phyloP scores from a whole-genome alignment of 2,888 invertebrate genomes.

The Dasypogon diadema region DNA sequence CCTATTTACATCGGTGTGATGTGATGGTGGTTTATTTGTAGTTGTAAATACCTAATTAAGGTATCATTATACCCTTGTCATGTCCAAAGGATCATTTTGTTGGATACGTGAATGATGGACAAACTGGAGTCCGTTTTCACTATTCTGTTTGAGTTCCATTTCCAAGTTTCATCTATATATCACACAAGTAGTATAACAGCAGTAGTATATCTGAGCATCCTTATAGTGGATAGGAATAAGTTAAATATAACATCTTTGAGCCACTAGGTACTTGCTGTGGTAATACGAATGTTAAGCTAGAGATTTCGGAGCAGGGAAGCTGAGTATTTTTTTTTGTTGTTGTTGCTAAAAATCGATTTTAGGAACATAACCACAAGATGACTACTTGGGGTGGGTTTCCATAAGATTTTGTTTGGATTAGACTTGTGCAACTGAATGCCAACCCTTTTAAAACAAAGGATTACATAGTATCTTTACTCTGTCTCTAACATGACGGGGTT shows the following conservation, averaged over 20 bases:
- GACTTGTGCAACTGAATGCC: not conserved
- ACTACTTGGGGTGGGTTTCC: not conserved
- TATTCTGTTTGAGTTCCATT: not conserved
- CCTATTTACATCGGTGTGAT: conserved; percentile 7
- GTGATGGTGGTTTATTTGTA: conserved; percentile 6
- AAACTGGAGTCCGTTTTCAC: conserved; percentile 20
- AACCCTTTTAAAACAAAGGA: conserved; percentile 39
- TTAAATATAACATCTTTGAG: not conserved
- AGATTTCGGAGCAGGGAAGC: not conserved
- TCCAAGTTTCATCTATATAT: not conserved
- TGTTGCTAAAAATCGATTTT: not conserved
- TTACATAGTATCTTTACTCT: not conserved
- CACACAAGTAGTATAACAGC: not conserved
- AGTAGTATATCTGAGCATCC: not conserved
- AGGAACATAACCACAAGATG: conserved; percentile 9
- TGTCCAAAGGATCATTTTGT: conserved; percentile 49
- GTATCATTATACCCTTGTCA: conserved; percentile 50
- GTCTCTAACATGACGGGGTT: not conserved
- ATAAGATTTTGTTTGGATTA: conserved; percentile 7
- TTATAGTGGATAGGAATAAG: too few species aligned
- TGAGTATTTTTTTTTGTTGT: not conserved
- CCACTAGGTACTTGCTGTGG: not conserved
- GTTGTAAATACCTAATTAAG: conserved; percentile 44
- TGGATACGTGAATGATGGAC: conserved; percentile 42
- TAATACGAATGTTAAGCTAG: not conserved